phyloP scores from a whole-genome alignment of 2,113 vertebrate species.

The Neolamprologus sp. region DNA sequence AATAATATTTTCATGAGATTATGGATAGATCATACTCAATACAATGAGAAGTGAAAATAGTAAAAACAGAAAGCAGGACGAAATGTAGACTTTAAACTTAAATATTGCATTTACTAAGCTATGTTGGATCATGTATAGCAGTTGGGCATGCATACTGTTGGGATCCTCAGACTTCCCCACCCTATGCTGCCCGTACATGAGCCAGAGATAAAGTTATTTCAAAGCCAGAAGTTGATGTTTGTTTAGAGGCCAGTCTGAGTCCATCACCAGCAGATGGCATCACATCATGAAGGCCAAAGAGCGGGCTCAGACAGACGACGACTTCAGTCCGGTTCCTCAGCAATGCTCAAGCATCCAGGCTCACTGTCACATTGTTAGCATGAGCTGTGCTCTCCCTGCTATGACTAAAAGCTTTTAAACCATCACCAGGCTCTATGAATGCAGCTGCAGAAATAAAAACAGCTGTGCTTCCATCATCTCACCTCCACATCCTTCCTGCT shows the following conservation, averaged over 20 bases:
- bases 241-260: neutral
- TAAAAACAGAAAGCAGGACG: neutral
- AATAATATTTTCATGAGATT: neutral
- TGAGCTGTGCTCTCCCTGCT: neutral
- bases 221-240: neutral
- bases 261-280: neutral
- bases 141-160: neutral
- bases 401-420: neutral
- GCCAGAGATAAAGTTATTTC: neutral
- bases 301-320: neutral
- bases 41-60: neutral
- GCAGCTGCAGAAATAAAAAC: neutral
- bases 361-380: neutral
- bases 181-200: neutral
- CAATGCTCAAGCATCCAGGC: neutral
- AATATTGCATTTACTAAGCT: neutral
- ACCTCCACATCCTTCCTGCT: neutral
- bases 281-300: neutral
- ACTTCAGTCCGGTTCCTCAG: neutral
- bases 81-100: neutral
- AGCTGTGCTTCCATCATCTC: neutral
- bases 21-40: neutral
- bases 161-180: neutral
- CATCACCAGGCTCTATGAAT: neutral
- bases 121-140: neutral